A percentile compares a stretch with the other conserved stretches of the same genome.
Evolutionary conservation across 2,797 vertebrate genomes (phyloP).

Genomic region (Lycodopsis pacificus): DNA sequence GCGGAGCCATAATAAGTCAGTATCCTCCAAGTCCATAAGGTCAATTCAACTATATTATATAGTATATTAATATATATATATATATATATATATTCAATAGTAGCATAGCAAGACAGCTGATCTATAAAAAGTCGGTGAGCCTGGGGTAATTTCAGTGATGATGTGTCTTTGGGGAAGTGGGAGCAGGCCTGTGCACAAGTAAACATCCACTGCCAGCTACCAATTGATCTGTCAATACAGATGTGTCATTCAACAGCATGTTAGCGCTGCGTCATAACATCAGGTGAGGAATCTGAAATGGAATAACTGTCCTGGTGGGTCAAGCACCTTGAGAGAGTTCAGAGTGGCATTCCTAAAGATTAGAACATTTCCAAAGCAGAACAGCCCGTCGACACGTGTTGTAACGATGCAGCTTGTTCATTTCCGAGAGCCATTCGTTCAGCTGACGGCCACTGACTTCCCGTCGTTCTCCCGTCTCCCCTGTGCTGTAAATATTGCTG

Average conservation of each 20-base stretch:
- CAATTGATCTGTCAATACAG: slow-evolving; percentile 4
- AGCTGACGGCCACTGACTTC: slow-evolving; percentile 5
- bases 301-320: slow-evolving; percentile 26
- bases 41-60: slow-evolving; percentile 11
- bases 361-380: slow-evolving; percentile 25
- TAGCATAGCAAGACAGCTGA: slow-evolving; percentile 7
- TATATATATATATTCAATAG: not conserved
- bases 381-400: not conserved
- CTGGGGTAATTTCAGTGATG: slow-evolving; percentile 9
- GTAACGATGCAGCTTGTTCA: slow-evolving; percentile 29
- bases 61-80: no score
- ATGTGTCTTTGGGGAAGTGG: slow-evolving; percentile 29
- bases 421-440: not conserved
- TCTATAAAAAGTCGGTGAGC: slow-evolving; percentile 4
- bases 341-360: slow-evolving; percentile 39
- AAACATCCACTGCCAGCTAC: slow-evolving; percentile 30
- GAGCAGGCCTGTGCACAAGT: slow-evolving; percentile 6
- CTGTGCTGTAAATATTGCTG: slow-evolving; percentile 20
- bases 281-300: slow-evolving; percentile 13
- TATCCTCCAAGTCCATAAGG: not conserved
- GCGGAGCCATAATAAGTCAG: not conserved
- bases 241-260: slow-evolving; percentile 12
- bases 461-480: slow-evolving; percentile 3
- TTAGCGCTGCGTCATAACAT: slow-evolving; percentile 21
- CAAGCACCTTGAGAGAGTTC: slow-evolving; percentile 48